phyloP scores from a whole-genome alignment of 2,888 invertebrate genomes.

The Himalopsyche kuldschensis region DNA sequence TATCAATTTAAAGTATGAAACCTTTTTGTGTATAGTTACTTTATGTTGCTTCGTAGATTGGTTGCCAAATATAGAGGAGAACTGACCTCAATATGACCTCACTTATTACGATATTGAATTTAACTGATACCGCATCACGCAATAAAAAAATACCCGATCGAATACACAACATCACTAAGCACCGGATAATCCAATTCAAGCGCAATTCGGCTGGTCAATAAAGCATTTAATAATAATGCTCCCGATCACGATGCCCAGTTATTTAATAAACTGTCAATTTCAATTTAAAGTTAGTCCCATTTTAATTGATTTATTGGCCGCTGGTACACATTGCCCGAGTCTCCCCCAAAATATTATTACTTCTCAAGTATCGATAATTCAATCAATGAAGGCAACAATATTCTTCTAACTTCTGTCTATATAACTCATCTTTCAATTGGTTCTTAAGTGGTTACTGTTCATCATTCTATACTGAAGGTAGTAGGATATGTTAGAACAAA shows the following conservation, averaged over 20 bases:
- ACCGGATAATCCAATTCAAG: slow-evolving; percentile 38
- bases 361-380: slow-evolving; percentile 37
- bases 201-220: slow-evolving; percentile 29
- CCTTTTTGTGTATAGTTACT: too few species aligned
- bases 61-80: background rate
- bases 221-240: slow-evolving; percentile 5
- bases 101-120: background rate
- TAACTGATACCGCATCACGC: background rate
- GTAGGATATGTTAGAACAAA: too few species aligned
- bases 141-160: background rate
- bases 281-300: slow-evolving; percentile 39
- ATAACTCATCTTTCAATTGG: slow-evolving; percentile 38
- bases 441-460: background rate
- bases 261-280: slow-evolving; percentile 40
- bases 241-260: slow-evolving; percentile 9
- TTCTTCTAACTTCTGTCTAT: slow-evolving; percentile 16
- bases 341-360: slow-evolving; percentile 17
- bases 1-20: too few species aligned
- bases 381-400: slow-evolving; percentile 33
- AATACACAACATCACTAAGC: background rate
- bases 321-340: background rate
- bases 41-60: background rate
- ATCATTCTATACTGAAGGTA: background rate
- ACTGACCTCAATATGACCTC: background rate
- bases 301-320: slow-evolving; percentile 40